These are phyloP conservation scores for Sylvicola cinctus DNA, from an alignment of 2,888 invertebrate species.

Conservation along the genomic window DNA sequence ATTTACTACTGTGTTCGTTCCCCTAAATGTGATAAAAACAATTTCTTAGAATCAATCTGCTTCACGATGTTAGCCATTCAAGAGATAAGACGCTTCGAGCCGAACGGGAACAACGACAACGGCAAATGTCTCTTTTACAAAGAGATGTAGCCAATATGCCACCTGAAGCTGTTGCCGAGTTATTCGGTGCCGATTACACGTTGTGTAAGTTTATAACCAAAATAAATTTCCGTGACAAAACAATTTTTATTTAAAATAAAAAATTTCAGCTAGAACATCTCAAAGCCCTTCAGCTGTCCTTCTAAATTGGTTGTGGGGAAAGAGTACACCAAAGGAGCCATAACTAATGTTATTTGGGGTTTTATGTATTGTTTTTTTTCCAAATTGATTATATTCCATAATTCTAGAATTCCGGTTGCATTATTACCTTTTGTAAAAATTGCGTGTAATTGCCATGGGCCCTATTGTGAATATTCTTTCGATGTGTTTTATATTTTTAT, in stretches of 20 bases:
- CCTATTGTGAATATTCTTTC: too few relatives aligned
- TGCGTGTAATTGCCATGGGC: too few relatives aligned
- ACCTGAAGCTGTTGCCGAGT: conserved; percentile 47
- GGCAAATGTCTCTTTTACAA: conserved; percentile 54
- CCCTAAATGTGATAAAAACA: neutral
- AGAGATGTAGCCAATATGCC: conserved; percentile 52
- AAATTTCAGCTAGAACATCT: conserved; percentile 50
- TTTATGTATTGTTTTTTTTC: too few relatives aligned
- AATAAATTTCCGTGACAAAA: conserved; percentile 1
- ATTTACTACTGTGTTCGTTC: neutral
- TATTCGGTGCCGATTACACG: conserved; percentile 54
- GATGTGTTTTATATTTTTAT: too few relatives aligned
- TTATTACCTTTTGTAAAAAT: too few relatives aligned
- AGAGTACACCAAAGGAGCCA: conserved; percentile 21
- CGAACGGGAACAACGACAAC: conserved; percentile 53
- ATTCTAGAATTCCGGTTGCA: too few relatives aligned
- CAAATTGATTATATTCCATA: too few relatives aligned
- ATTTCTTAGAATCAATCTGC: conserved; percentile 42
- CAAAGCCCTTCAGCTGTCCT: conserved; percentile 63
- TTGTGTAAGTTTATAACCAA: conserved; percentile 36
- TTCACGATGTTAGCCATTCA: conserved; percentile 51
- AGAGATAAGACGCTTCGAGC: conserved; percentile 55
- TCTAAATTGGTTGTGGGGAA: conserved; percentile 64
- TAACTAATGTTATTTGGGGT: too few relatives aligned
- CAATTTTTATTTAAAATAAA: conserved; percentile 12